Base-by-base conservation (phyloP, 2,888 invertebrate genomes). In the Pollenia angustigena region DNA sequence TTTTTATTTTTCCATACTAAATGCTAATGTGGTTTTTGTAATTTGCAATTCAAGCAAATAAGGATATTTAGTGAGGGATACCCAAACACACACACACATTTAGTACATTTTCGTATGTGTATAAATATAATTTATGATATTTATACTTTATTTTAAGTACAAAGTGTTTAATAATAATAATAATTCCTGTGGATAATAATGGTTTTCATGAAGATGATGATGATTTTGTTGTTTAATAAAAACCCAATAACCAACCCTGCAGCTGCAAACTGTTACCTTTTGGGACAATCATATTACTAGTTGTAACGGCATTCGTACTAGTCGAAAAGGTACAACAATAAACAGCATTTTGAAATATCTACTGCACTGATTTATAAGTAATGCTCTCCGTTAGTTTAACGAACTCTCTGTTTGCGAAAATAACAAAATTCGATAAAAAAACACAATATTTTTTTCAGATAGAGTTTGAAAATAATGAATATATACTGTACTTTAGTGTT, bases 51-150 rank as follows among this genome's bases (percentile, higher is more conserved):
- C 42, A 52, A 44, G 60, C 10, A 64, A 64, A 64, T 60, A 42
- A 60, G 60, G n/a, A 80, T 12, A 62, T 52, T 75, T 62, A 14
- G 11, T 32, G 42, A n/a, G 11, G 42, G 40, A n/a, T 3, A 12
- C 23, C 1, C 14, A 50, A n/a, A n/a, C 9, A 58, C n/a, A n/a
- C 6, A 18, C 32, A 14, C 11, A 48, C 1, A 62, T 23, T 12
- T 18, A 8, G 23, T 11, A 50, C 1, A 23, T 11, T 10, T 11
- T 16, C 9, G 18, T 18, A 71, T 11, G 40, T 42, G 50, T 10
- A 64, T 76, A 80, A 81, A 74, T 56, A 44, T 64, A 62, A 71
- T 82, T 82, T 76, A 76, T 64, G 58, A 80, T 71, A 54, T 79
- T 78, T 72, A 64, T 58, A 66, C 16, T 79, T 60, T 58, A 58